phyloP scores from a whole-genome alignment of 1,140 invertebrate species.

The Penaeus chinensis region DNA sequence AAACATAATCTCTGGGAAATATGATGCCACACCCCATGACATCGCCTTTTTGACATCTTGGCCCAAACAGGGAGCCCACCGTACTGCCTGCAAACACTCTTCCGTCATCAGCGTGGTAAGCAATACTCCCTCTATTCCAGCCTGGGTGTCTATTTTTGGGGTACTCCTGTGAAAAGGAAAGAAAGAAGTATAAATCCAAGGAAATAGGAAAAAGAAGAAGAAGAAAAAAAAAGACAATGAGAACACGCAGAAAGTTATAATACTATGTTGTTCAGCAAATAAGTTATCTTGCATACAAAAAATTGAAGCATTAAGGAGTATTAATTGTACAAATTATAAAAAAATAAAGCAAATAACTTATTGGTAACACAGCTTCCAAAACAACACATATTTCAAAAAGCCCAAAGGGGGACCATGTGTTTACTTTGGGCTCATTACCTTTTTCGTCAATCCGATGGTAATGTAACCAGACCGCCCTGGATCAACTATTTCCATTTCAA shows the following conservation, averaged over 20 bases:
- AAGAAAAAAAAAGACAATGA: background rate
- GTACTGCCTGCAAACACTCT: conserved; percentile 75
- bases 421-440: conserved; percentile 60
- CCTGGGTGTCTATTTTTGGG: conserved; percentile 73
- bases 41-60: conserved; percentile 73
- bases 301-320: too few relatives aligned
- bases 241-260: too few relatives aligned
- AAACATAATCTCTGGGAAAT: conserved; percentile 72
- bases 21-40: conserved; percentile 75
- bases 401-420: too few relatives aligned
- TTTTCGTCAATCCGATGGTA: conserved; percentile 73
- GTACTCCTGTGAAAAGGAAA: conserved; percentile 68
- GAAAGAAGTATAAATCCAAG: background rate
- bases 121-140: conserved; percentile 75
- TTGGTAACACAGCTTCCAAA: too few relatives aligned
- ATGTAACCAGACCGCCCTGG: conserved; percentile 75
- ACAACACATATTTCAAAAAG: too few relatives aligned
- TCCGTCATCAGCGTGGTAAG: conserved; percentile 76
- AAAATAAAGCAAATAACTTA: too few relatives aligned
- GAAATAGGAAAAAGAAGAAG: background rate
- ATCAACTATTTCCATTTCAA: conserved; percentile 75
- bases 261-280: too few relatives aligned
- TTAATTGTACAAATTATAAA: too few relatives aligned
- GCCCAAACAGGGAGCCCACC: conserved; percentile 73
- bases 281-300: too few relatives aligned